Percentiles rank a stretch among this genome's conserved stretches.
phyloP scores from a whole-genome alignment of 1,140 invertebrate species.

The Ostrea denselamellosa region DNA sequence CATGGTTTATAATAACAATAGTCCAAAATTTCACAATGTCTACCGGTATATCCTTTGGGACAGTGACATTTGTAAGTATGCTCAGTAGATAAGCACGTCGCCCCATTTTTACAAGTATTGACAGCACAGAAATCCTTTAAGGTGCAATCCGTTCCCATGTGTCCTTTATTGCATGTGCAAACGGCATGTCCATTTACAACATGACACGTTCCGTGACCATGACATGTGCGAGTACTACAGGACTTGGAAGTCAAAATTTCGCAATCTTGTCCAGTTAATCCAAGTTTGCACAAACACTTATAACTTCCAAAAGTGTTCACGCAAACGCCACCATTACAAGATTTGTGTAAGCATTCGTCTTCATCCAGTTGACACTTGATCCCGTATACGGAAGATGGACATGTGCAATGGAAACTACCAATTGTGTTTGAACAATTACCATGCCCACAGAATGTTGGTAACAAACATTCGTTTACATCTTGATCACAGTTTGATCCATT shows the following conservation, averaged over 20 bases:
- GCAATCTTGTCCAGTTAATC: conserved; percentile 3
- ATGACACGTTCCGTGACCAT: background rate
- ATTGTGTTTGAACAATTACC: conserved; percentile 43
- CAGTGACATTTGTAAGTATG: conserved; percentile 5
- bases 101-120: conserved; percentile 15
- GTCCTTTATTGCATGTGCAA: conserved; percentile 29
- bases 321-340: conserved; percentile 12
- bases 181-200: background rate
- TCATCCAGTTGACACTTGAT: conserved; percentile 33
- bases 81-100: background rate
- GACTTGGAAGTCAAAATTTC: background rate
- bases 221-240: background rate
- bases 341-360: conserved; percentile 8
- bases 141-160: conserved; percentile 9
- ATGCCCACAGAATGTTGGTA: conserved; percentile 1
- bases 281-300: background rate
- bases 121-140: background rate
- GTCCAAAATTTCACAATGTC: background rate
- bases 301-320: conserved; percentile 1
- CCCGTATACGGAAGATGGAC: conserved; percentile 35
- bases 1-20: conserved; percentile 29
- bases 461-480: conserved; percentile 45
- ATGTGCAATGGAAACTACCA: conserved; percentile 45
- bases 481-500: conserved; percentile 47
- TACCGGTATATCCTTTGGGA: conserved; percentile 13